phyloP scores from a whole-genome alignment of 2,113 vertebrate species.

The Mirounga angustirostris region DNA sequence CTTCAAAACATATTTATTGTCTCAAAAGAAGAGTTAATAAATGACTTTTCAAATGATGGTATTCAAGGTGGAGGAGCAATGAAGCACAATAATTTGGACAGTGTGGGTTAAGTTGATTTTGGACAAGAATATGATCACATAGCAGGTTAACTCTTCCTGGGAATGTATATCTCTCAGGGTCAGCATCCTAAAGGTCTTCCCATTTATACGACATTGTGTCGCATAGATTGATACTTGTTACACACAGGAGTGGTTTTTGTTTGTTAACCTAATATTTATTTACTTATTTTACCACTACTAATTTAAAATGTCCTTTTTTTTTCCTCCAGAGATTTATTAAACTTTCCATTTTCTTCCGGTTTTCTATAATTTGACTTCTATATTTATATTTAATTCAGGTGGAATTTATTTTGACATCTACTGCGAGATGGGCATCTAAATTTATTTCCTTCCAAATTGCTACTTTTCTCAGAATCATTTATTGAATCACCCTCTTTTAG shows the following conservation, averaged over 20 bases:
- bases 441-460: slow-evolving; percentile 1
- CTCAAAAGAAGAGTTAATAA: neutral
- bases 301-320: neutral
- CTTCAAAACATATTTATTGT: slow-evolving; percentile 57
- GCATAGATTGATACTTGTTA: neutral
- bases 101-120: neutral
- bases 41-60: neutral
- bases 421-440: neutral
- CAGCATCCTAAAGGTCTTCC: neutral
- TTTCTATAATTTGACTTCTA: neutral
- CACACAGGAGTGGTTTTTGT: neutral
- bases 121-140: neutral
- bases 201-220: neutral
- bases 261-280: neutral
- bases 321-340: slow-evolving; percentile 10
- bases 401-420: slow-evolving; percentile 47
- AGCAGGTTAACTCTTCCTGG: neutral
- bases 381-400: slow-evolving; percentile 45
- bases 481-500: neutral
- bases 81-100: neutral
- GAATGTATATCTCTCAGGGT: neutral
- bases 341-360: neutral
- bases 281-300: neutral
- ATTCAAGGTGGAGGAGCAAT: neutral
- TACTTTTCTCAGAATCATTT: neutral